Conservation (phyloP, 1,140 invertebrate species). For the Macrobrachium nipponense region DNA sequence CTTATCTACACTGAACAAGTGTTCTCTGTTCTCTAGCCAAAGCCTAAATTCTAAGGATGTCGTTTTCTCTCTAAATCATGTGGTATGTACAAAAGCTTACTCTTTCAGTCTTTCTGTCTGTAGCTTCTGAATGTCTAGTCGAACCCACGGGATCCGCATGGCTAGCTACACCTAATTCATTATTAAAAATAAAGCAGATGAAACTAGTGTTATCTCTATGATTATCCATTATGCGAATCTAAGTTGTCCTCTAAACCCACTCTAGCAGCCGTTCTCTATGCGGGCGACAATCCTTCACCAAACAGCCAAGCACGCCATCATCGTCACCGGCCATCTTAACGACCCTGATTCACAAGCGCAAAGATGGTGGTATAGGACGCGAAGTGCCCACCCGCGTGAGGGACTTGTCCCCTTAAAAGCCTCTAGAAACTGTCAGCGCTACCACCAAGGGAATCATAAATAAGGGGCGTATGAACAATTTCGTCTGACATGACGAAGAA, state of each 20-base stretch:
- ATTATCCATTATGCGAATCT: constrained; percentile 43
- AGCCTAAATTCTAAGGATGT: constrained; percentile 18
- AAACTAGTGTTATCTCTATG: constrained; percentile 12
- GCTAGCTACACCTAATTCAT: constrained; percentile 49
- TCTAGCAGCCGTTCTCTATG: constrained; percentile 53
- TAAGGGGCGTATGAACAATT: constrained; percentile 1
- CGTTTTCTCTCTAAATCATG: constrained; percentile 28
- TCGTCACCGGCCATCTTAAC: too few relatives aligned
- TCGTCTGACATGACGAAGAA: not conserved
- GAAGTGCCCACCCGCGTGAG: too few relatives aligned
- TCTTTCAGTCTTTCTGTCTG: not conserved
- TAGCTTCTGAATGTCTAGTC: constrained; percentile 6
- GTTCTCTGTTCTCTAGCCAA: constrained; percentile 16
- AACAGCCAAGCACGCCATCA: too few relatives aligned
- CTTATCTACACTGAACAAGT: not conserved
- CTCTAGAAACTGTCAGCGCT: constrained; percentile 58
- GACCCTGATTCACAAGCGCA: too few relatives aligned
- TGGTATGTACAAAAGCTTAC: constrained; percentile 39
- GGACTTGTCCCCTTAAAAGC: constrained; percentile 18
- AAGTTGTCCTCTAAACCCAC: constrained; percentile 38
- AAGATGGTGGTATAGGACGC: too few relatives aligned
- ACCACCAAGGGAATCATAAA: constrained; percentile 46
- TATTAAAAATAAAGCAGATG: not conserved
- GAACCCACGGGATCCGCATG: not conserved
- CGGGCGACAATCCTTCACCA: too few relatives aligned